A percentile compares a stretch with the other conserved stretches of the same genome.
phyloP scores from a whole-genome alignment of 2,113 vertebrate genomes.

The Ictalurus furcatus region DNA sequence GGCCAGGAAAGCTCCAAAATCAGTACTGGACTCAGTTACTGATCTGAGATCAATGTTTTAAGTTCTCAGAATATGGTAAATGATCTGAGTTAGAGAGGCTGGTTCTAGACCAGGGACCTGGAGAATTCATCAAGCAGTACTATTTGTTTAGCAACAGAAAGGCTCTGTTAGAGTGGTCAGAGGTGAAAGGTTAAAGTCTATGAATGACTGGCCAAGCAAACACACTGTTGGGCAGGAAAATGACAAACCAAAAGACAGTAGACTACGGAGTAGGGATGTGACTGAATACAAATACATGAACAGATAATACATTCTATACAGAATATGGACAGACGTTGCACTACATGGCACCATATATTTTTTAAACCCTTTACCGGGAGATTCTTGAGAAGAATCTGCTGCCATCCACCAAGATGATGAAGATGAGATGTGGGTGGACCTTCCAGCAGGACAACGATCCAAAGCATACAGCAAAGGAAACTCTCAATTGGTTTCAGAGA shows the following conservation, averaged over 20 bases:
- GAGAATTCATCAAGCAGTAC: constrained; percentile 28
- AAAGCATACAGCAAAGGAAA: no score
- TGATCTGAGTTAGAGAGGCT: background rate
- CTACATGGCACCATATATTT: background rate
- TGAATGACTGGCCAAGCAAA: constrained; percentile 59
- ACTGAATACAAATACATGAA: background rate
- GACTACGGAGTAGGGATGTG: background rate
- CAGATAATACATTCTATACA: background rate
- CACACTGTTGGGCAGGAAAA: constrained; percentile 21
- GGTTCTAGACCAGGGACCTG: constrained; percentile 18
- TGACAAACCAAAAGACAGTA: background rate
- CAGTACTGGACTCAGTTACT: background rate
- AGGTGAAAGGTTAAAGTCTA: constrained; percentile 61
- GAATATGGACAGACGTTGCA: background rate
- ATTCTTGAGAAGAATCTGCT: no score
- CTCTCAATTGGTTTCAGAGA: no score
- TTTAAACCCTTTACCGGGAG: background rate
- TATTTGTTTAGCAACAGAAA: constrained; percentile 26
- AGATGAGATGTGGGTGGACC: no score
- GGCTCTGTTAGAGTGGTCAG: constrained; percentile 27
- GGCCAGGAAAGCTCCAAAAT: background rate
- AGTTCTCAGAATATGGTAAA: constrained; percentile 1
- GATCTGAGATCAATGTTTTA: constrained; percentile 7
- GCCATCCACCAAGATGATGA: no score
- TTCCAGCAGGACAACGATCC: no score